Base-by-base conservation (phyloP, 53 echinoderm and acorn worm species). In the Zoroaster sp. region DNA sequence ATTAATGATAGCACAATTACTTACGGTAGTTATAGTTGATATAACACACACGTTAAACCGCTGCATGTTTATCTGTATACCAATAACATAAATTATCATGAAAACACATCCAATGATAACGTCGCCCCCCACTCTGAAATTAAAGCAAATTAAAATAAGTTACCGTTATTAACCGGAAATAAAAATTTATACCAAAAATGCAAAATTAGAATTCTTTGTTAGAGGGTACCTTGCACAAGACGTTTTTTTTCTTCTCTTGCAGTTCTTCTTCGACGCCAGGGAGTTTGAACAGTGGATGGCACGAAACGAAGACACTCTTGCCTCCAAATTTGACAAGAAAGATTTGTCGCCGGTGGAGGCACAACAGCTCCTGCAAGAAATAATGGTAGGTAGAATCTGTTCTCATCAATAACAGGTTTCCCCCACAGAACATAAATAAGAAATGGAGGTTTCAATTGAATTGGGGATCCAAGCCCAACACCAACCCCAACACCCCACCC, bases 251-350 rank as follows among this genome's bases (percentile, higher is more conserved):
- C 68, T 69, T 83, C 68, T 85, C 33, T 18, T 76, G 6, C 88
- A 98, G 98, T 98, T 92, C 73, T 98, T 92, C 89, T 86, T 71
- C 25, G 94, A 98, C 75, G 89, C 94, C 23, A 89, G 92, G 42
- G 95, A 96, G 67, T 94, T 87, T 59, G 98, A 98, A 54, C 90
- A 91, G 40, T 96, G 94, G 93, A 89, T 98, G 94, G 81, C 31
- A 0, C 75, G 94, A 31, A 93, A 89, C 28, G 89, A 87, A 7
- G 91, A 96, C 43, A 65, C 77, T 11, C 87, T 98, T 3, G 92
- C 92, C 31, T 83, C 92, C 10, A 92, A 73, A 53, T 92, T 54
- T 55, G 91, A 94, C 49, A 79, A 87, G 49, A 83, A 87, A 25
- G 93, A 98, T 42, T 35, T 94, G 35, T 71, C 91, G n/a, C 32